These are phyloP conservation scores for Nannoperca australis DNA, from an alignment of 2,797 vertebrate genomes.

Conservation along the genomic window DNA sequence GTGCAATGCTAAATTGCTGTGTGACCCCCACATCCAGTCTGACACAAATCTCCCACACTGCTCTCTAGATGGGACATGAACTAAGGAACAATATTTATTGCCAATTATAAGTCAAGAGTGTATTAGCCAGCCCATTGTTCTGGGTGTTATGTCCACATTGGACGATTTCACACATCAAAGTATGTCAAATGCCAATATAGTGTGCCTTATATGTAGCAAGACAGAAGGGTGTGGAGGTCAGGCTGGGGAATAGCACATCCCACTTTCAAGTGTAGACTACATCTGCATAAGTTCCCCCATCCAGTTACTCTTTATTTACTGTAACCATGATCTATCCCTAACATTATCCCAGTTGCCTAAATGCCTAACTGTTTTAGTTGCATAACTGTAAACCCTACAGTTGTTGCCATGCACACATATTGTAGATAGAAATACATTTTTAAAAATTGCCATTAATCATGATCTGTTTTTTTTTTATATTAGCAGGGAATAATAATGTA, in stretches of 20 bases:
- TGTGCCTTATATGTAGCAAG: neutral
- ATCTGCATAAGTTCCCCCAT: too few species aligned
- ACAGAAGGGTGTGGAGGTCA: neutral
- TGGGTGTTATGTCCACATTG: neutral
- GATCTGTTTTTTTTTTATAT: too few species aligned
- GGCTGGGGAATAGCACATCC: neutral
- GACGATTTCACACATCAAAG: neutral
- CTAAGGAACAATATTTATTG: neutral
- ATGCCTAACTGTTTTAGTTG: too few species aligned
- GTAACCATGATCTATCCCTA: neutral
- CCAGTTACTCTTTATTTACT: too few species aligned
- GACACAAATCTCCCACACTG: too few species aligned
- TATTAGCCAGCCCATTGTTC: neutral
- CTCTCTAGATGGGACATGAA: too few species aligned
- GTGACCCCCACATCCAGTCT: neutral
- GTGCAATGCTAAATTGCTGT: neutral
- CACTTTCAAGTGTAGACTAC: too few species aligned
- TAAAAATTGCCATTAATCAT: too few species aligned
- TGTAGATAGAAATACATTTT: too few species aligned
- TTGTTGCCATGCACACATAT: too few species aligned
- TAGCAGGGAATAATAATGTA: too few species aligned
- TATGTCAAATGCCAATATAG: neutral
- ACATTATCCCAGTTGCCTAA: neutral
- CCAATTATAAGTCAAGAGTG: neutral
- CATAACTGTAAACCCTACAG: too few species aligned